These are phyloP conservation scores for Vultur gryphus DNA, from an alignment of 2,797 vertebrate genomes.

Conservation along the genomic window DNA sequence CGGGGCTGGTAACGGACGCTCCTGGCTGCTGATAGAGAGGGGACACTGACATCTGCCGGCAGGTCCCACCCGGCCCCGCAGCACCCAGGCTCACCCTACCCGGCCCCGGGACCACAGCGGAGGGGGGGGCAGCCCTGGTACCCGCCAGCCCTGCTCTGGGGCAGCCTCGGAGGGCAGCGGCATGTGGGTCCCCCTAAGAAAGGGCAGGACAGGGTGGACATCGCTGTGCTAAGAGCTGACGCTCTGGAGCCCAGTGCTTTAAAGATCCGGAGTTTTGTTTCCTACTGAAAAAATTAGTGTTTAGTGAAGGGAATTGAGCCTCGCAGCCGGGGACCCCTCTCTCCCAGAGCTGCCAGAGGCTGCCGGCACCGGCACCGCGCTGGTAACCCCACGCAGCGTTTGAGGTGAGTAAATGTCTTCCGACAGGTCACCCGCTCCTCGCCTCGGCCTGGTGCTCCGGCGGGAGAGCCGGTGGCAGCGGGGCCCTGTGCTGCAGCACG, in stretches of 20 bases:
- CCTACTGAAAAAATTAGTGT: not conserved
- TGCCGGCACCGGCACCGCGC: not conserved
- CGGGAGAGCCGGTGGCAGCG: not conserved
- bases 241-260: not conserved
- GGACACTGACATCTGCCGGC: constrained; percentile 63
- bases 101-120: not conserved
- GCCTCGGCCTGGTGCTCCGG: not conserved
- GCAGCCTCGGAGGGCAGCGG: not conserved
- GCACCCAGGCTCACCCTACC: not conserved
- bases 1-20: not conserved
- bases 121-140: not conserved
- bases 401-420: not conserved
- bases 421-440: not conserved
- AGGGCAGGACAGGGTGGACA: not conserved
- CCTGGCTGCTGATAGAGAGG: not conserved
- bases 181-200: not conserved
- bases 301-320: not conserved
- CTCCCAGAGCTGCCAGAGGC: not conserved
- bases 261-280: not conserved
- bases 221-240: not conserved
- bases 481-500: not conserved
- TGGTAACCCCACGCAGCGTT: not conserved
- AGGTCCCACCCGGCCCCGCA: not conserved
- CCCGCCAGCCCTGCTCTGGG: not conserved
- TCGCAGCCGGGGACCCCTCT: not conserved